phyloP scores from a whole-genome alignment of 2,113 vertebrate species.

The Sceloporus tristichus region DNA sequence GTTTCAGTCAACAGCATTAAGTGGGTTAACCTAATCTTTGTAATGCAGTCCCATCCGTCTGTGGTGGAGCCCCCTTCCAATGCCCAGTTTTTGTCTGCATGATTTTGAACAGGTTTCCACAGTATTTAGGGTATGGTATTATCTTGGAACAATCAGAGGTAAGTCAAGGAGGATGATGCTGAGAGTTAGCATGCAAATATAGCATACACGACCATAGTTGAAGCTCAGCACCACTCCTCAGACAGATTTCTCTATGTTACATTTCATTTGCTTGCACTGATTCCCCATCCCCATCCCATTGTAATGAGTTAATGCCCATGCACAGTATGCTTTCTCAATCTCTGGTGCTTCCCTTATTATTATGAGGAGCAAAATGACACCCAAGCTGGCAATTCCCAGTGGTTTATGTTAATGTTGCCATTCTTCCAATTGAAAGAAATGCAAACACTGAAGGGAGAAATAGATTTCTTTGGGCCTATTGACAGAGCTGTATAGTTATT shows the following conservation, averaged over 20 bases:
- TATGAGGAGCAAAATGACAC: neutral
- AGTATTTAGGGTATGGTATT: no score
- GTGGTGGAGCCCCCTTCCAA: no score
- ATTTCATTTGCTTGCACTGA: neutral
- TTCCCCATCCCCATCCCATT: neutral
- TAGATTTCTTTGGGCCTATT: constrained; percentile 73
- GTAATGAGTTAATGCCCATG: constrained; percentile 49
- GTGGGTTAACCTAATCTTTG: no score
- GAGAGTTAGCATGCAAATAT: no score
- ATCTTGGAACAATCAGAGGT: no score
- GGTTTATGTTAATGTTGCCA: constrained; percentile 72
- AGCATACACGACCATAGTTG: neutral
- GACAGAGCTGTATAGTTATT: constrained; percentile 75
- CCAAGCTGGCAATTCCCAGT: constrained; percentile 67
- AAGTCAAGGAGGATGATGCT: no score
- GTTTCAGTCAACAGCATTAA: no score
- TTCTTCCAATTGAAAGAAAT: constrained; percentile 68
- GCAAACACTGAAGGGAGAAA: constrained; percentile 46
- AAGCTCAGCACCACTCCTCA: neutral
- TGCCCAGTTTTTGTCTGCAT: no score
- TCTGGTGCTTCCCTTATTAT: constrained; percentile 59
- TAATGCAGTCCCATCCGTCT: no score
- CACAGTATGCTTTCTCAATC: constrained; percentile 67
- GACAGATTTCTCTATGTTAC: neutral
- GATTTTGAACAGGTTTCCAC: no score